Evolutionary conservation across 2,888 invertebrate species (phyloP), one percentile per base, ranked within the genome.

Genomic region (Scaptomyza cyrtandrae): DNA sequence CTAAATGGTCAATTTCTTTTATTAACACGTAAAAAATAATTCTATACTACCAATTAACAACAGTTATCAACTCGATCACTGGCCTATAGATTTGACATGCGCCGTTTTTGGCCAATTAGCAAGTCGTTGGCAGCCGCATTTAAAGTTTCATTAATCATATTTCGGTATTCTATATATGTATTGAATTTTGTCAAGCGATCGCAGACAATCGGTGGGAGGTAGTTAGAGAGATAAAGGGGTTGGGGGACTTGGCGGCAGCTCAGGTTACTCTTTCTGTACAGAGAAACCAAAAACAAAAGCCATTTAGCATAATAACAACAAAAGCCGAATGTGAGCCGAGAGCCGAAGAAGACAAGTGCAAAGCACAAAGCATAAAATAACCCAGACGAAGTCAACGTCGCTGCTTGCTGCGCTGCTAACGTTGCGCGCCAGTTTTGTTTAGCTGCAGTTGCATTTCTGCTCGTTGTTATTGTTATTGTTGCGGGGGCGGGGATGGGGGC

Each of bases 271-370:
- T 1, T 24, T 24, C 45, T 44, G 58, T 41, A 19, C 37, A 61
- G 61, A 46, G 14, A 13, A 44, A 14, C 69, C 60, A 66, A 78
- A 65, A 79, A 85, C 82, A 81, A 87, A 81, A 78, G 85, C 64
- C 82, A 81, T 75, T 87, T 81, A 86, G 76, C 87, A 86, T 87
- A 79, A 69, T 59, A 33, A 33, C 33, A 33, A 29, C n/a, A 39
- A 48, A 24, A 39, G 27, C 46, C n/a, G 33, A 57, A 43, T 31
- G 24, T 52, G 43, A 61, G 62, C 35, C 67, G 58, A 62, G 55
- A 67, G 86, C 67, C 83, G 7, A 72, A 65, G 86, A 86, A 80
- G 75, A 86, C 81, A 83, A 83, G 86, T 88, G 88, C 68, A 86
- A 83, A 83, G 75, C 83, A 83, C 83, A 88, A 72, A 80, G 78